Evolutionary conservation across 1,140 invertebrate species (phyloP).

Genomic region (Eriosoma lanigerum): DNA sequence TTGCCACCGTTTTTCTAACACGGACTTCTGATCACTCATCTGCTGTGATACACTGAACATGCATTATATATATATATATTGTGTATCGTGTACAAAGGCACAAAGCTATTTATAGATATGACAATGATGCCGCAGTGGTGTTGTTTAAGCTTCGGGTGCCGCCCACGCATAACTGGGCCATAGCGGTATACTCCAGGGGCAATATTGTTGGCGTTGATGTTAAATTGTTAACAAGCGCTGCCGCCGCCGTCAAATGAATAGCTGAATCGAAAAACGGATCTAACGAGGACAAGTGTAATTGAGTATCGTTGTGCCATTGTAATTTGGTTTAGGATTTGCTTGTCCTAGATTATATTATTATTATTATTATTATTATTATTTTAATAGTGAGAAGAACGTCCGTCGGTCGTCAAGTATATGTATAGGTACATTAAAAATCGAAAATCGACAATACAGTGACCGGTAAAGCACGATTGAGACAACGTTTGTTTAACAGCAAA

Average conservation of each 20-base stretch:
- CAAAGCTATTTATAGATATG: not conserved
- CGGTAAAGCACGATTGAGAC: too few species aligned
- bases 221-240: not conserved
- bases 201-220: not conserved
- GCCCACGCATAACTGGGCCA: conserved; percentile 33
- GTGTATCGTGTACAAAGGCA: too few species aligned
- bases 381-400: too few species aligned
- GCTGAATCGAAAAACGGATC: not conserved
- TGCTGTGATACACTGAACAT: too few species aligned
- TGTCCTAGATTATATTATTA: not conserved
- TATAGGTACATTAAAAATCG: too few species aligned
- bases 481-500: too few species aligned
- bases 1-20: too few species aligned
- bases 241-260: not conserved
- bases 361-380: too few species aligned
- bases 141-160: conserved; percentile 7
- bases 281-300: not conserved
- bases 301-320: not conserved
- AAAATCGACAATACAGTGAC: too few species aligned
- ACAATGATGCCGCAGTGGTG: not conserved
- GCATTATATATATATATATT: too few species aligned
- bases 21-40: too few species aligned
- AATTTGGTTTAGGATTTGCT: not conserved
- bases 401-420: too few species aligned
- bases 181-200: not conserved